Percentiles rank a stretch among this genome's conserved stretches.
These are phyloP conservation scores for Pimephales promelas DNA, from an alignment of 2,113 vertebrate genomes.

Conservation along the genomic window DNA sequence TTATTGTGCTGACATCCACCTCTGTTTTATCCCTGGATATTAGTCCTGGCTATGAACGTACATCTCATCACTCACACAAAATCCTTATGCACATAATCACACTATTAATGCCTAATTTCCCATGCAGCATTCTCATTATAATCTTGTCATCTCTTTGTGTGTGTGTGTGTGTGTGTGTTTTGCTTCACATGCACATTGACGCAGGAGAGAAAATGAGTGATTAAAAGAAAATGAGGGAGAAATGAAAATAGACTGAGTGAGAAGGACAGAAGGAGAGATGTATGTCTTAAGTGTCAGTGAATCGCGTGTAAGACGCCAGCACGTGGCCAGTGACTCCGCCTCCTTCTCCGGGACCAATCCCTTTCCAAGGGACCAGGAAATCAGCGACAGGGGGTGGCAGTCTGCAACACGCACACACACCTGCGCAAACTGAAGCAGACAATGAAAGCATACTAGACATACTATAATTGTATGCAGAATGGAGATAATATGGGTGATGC, in stretches of 20 bases:
- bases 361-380: constrained; percentile 50
- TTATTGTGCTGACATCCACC: constrained; percentile 43
- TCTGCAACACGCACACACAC: not conserved
- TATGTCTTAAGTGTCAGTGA: constrained; percentile 42
- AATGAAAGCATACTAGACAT: not conserved
- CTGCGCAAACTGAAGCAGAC: not conserved
- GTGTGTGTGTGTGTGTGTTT: not conserved
- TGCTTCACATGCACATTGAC: not conserved
- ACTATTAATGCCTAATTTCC: not conserved
- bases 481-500: not conserved
- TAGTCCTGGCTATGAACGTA: not conserved
- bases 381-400: not conserved
- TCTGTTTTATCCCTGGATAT: constrained; percentile 36
- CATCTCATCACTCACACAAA: constrained; percentile 9
- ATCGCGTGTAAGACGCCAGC: constrained; percentile 56
- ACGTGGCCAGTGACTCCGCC: constrained; percentile 52
- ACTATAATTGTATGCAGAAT: not conserved
- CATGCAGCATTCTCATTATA: not conserved
- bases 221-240: constrained; percentile 15
- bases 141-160: not conserved
- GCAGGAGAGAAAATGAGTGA: constrained; percentile 4
- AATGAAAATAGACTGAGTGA: not conserved
- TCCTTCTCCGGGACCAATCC: constrained; percentile 58
- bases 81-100: not conserved
- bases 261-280: not conserved